A percentile compares a stretch with the other conserved stretches of the same genome.
Conservation (phyloP, 2,888 invertebrate species). For the Agonum fuliginosum region DNA sequence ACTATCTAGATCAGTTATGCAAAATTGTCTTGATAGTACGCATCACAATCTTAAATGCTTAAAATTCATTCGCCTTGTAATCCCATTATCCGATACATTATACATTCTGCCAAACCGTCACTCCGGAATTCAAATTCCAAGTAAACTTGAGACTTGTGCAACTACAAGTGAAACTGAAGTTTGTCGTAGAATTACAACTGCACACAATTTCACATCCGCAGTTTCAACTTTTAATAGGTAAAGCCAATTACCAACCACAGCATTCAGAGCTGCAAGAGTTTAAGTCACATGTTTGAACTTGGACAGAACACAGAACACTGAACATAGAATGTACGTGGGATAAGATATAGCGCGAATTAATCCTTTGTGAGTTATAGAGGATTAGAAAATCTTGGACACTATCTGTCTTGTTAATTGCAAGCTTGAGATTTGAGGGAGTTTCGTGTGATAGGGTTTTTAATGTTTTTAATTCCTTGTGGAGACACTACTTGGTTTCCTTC, state of each 20-base stretch:
- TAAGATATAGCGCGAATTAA: not conserved
- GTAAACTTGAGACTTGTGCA: not conserved
- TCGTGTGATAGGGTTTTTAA: constrained; percentile 13
- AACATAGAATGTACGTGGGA: too few relatives aligned
- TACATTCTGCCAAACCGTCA: too few relatives aligned
- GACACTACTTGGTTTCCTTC: not conserved
- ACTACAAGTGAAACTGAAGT: constrained; percentile 32
- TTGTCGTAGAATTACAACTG: not conserved
- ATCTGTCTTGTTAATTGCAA: constrained; percentile 29
- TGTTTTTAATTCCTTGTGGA: not conserved
- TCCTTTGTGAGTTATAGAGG: constrained; percentile 23
- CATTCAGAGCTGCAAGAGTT: not conserved
- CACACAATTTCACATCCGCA: constrained; percentile 6
- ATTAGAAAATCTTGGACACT: constrained; percentile 25
- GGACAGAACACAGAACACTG: not conserved
- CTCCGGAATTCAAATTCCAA: not conserved
- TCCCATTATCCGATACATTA: constrained; percentile 23
- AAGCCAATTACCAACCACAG: constrained; percentile 21
- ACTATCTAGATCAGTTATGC: too few relatives aligned
- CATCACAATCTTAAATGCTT: too few relatives aligned
- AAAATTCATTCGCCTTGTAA: too few relatives aligned
- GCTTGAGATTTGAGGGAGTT: constrained; percentile 1
- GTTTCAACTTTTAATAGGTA: constrained; percentile 30
- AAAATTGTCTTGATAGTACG: not conserved
- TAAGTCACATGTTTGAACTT: not conserved